Evolutionary conservation across 2,888 invertebrate species (phyloP), one percentile per base, ranked within the genome.

Genomic region (Callosobruchus maculatus): DNA sequence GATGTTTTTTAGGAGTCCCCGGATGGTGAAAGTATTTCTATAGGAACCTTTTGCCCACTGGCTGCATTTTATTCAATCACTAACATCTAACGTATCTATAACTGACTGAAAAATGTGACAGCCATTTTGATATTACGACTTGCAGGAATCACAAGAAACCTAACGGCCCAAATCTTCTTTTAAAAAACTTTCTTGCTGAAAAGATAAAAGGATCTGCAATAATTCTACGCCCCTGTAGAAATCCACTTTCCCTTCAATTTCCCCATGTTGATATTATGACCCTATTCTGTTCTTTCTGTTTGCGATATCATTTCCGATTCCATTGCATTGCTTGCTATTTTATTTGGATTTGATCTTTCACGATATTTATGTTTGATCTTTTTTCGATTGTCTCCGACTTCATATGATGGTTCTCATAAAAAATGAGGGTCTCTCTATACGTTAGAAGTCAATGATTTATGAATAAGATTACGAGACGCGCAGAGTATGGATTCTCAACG

Each of bases 281-380:
- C 74, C 73, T 70, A 72, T 67, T 72, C 74, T 26, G 72, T 72
- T 68, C 72, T 71, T 71, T 69, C 49, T 74, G 72, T 72, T 70
- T 73, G 71, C 74, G 72, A 72, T 72, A 72, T 74, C 69, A 71
- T 74, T 74, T 71, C 68, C 74, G 74, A 72, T 71, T 71, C 71
- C 75, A 67, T 74, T 73, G 71, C 73, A 73, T 70, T 72, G 73
- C 75, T 71, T 72, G 75, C 70, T 72, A 71, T 72, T 71, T 71
- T 75, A 70, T 72, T 73, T 73, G 71, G 73, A 68, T 73, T 71
- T n/a, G 73, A 75, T 74, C 74, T 77, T 75, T 75, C 74, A 75
- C 74, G 75, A 71, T 74, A 71, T 74, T 74, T 71, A 71, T 71
- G 73, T 70, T 67, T 49, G 68, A 71, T 71, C 72, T 71, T 71